Conservation (phyloP, 2,888 invertebrate genomes). For the Lamellibrachia columna region DNA sequence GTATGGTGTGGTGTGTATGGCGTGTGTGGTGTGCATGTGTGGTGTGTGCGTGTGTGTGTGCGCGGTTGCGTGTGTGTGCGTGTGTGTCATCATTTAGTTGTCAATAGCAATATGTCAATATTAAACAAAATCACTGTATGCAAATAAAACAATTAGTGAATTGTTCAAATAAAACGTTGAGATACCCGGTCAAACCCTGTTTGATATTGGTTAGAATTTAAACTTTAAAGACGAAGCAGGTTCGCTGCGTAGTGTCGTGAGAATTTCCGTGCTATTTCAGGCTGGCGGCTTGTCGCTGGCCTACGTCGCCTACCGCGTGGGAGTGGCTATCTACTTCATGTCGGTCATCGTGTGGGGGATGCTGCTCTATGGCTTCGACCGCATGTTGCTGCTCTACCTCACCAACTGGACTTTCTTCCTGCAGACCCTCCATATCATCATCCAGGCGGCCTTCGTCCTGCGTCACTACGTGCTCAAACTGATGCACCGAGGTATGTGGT, state of each 20-base stretch:
- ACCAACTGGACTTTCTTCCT: slow-evolving; percentile 23
- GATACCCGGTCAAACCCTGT: no score
- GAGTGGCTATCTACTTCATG: slow-evolving; percentile 24
- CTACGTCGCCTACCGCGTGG: slow-evolving; percentile 26
- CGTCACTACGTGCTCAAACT: slow-evolving; percentile 7
- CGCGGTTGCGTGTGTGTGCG: no score
- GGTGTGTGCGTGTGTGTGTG: no score
- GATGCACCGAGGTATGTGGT: not conserved
- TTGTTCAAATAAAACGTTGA: no score
- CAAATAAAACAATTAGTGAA: no score
- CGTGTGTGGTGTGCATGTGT: no score
- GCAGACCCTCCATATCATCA: slow-evolving; percentile 37
- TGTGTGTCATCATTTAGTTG: no score
- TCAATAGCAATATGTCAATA: no score
- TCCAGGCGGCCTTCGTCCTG: slow-evolving; percentile 43
- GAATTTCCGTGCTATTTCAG: not conserved
- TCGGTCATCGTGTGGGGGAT: slow-evolving; percentile 21
- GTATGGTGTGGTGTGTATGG: no score
- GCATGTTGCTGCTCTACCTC: slow-evolving; percentile 24
- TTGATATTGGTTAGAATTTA: no score
- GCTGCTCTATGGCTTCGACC: slow-evolving; percentile 2
- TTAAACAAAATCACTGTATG: no score
- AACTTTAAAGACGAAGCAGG: no score
- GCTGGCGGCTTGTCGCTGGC: slow-evolving; percentile 18
- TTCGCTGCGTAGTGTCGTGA: not conserved